Evolutionary conservation across 1,140 invertebrate species (phyloP).

Genomic region (Plodia interpunctella): DNA sequence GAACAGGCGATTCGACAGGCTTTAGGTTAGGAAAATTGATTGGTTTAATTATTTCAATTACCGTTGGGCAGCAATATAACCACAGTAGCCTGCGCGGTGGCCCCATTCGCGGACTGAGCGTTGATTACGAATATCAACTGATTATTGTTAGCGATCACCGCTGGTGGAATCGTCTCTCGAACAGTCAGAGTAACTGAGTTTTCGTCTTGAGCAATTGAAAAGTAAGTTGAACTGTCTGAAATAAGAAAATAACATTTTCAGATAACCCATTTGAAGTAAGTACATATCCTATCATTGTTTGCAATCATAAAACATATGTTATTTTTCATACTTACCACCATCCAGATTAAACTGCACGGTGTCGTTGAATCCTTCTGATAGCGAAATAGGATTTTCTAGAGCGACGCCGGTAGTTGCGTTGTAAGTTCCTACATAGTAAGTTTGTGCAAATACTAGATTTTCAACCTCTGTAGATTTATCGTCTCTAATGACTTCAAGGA

Average conservation of each 20-base stretch:
- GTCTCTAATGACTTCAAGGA: slow-evolving; percentile 20
- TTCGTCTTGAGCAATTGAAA: slow-evolving; percentile 12
- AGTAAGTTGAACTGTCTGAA: slow-evolving; percentile 33
- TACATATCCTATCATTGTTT: too few species aligned
- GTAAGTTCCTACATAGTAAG: slow-evolving; percentile 32
- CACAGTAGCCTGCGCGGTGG: slow-evolving; percentile 15
- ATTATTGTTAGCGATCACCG: slow-evolving; percentile 25
- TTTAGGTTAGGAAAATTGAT: too few species aligned
- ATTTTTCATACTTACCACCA: slow-evolving; percentile 8
- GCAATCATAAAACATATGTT: background rate
- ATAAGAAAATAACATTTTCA: slow-evolving; percentile 14
- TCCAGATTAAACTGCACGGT: slow-evolving; percentile 15
- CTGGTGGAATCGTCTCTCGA: slow-evolving; percentile 17
- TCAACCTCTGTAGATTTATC: background rate
- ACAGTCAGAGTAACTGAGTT: slow-evolving; percentile 23
- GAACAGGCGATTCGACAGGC: too few species aligned
- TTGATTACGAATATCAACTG: slow-evolving; percentile 27
- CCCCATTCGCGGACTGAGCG: slow-evolving; percentile 15
- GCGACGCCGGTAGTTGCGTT: slow-evolving; percentile 15
- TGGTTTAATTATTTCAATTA: background rate
- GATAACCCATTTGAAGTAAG: too few species aligned
- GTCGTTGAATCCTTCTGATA: slow-evolving; percentile 17
- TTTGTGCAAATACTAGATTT: slow-evolving; percentile 15
- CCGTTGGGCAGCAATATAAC: slow-evolving; percentile 17
- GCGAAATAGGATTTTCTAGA: slow-evolving; percentile 11